These are phyloP conservation scores for Choloepus hoffmanni DNA, from an alignment of 2,113 vertebrate species.

Conservation along the genomic window DNA sequence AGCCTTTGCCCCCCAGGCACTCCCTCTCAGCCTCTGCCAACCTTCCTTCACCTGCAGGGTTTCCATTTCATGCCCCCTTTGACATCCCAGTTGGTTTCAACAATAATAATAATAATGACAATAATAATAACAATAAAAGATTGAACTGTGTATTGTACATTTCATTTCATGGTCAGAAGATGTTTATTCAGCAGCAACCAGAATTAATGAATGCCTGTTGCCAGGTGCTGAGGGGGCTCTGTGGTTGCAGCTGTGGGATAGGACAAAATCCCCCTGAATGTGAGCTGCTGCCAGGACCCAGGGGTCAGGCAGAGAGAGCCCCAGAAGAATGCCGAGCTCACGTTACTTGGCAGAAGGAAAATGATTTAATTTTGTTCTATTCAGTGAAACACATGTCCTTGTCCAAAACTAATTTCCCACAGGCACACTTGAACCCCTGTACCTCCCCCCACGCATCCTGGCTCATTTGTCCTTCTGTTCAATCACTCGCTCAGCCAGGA, in stretches of 20 bases:
- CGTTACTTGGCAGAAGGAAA: slow-evolving; percentile 52
- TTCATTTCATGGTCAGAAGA: background rate
- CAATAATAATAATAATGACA: background rate
- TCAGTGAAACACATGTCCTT: slow-evolving; percentile 60
- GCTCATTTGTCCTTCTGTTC: background rate
- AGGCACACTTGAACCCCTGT: background rate
- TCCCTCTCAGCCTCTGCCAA: background rate
- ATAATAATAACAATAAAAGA: background rate
- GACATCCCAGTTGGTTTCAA: slow-evolving; percentile 17
- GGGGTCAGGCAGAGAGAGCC: background rate
- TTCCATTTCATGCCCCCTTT: background rate
- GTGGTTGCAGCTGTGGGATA: background rate
- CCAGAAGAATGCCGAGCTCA: background rate
- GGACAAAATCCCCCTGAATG: rapidly evolving
- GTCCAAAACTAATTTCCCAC: slow-evolving; percentile 58
- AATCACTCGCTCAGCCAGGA: background rate
- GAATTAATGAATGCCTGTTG: background rate
- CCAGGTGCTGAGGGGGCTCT: background rate
- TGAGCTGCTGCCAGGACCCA: background rate
- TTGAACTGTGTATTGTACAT: slow-evolving; percentile 33
- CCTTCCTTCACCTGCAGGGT: background rate
- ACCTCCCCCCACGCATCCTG: rapidly evolving
- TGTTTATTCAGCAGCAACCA: background rate
- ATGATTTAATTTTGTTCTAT: slow-evolving; percentile 61
- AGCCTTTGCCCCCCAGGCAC: too few species aligned